Conservation (phyloP, 2,888 invertebrate genomes). For the Idaea biselata region DNA sequence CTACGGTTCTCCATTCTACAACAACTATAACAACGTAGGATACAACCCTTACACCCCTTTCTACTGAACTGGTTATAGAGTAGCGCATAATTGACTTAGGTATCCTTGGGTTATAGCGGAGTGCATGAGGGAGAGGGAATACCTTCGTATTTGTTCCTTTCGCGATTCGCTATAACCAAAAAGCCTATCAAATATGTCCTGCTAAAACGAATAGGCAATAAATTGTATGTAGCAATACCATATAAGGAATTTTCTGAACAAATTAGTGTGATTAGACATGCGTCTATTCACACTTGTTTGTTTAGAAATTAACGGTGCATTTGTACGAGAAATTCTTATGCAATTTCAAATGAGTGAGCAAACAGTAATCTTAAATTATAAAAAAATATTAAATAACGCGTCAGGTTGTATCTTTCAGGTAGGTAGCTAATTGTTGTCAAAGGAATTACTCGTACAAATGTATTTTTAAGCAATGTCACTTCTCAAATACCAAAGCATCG, state of each 20-base stretch:
- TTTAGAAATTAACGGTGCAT: not conserved
- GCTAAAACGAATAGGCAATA: not conserved
- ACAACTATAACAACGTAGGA: not conserved
- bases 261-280: not conserved
- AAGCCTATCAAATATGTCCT: not conserved
- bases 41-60: not conserved
- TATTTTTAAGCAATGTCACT: not conserved
- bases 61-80: not conserved
- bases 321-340: not conserved
- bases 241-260: not conserved
- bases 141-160: not conserved
- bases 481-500: not conserved
- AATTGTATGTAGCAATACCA: not conserved
- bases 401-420: not conserved
- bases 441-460: not conserved
- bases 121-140: not conserved
- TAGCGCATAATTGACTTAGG: not conserved
- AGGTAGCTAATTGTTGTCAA: not conserved
- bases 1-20: slow-evolving; percentile 1
- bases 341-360: not conserved
- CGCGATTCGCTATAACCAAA: not conserved
- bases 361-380: not conserved
- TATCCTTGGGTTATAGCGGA: not conserved
- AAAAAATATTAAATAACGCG: not conserved
- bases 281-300: not conserved